These are phyloP conservation scores for Acronicta alni DNA, from an alignment of 2,888 invertebrate genomes.

Conservation along the genomic window DNA sequence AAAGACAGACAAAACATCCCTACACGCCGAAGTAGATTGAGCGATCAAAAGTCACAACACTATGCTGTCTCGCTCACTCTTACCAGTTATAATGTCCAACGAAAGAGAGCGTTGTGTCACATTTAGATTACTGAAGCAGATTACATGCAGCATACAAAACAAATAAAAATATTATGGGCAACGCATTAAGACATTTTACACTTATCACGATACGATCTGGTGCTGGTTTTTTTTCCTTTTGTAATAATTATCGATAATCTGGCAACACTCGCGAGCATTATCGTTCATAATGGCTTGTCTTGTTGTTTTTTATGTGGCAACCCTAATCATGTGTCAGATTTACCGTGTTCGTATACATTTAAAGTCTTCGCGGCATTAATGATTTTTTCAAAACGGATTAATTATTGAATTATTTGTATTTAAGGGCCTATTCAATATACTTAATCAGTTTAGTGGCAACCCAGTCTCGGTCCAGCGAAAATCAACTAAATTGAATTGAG, in stretches of 20 bases:
- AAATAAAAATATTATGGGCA: constrained; percentile 86
- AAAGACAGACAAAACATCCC: constrained; percentile 75
- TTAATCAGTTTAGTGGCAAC: constrained; percentile 10
- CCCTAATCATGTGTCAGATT: constrained; percentile 89
- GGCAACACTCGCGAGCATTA: constrained; percentile 80
- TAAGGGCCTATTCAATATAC: constrained; percentile 21
- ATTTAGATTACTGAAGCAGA: constrained; percentile 77
- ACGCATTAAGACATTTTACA: constrained; percentile 87
- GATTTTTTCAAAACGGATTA: constrained; percentile 77
- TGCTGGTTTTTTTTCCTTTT: constrained; percentile 73
- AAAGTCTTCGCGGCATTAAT: constrained; percentile 75
- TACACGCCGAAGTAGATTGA: constrained; percentile 74
- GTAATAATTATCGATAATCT: constrained; percentile 89
- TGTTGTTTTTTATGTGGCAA: constrained; percentile 83
- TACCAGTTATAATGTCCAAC: constrained; percentile 10
- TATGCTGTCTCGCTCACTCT: constrained; percentile 66
- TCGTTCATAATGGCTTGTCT: constrained; percentile 82
- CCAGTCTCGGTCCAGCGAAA: neutral
- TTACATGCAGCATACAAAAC: constrained; percentile 78
- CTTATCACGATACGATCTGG: constrained; percentile 78
- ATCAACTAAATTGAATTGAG: neutral
- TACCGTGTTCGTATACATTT: constrained; percentile 77
- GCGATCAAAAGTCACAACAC: constrained; percentile 81
- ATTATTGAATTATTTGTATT: constrained; percentile 75
- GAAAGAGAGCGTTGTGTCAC: constrained; percentile 72